phyloP scores from a whole-genome alignment of 2,888 invertebrate genomes.

The Pseudococcus viburni region DNA sequence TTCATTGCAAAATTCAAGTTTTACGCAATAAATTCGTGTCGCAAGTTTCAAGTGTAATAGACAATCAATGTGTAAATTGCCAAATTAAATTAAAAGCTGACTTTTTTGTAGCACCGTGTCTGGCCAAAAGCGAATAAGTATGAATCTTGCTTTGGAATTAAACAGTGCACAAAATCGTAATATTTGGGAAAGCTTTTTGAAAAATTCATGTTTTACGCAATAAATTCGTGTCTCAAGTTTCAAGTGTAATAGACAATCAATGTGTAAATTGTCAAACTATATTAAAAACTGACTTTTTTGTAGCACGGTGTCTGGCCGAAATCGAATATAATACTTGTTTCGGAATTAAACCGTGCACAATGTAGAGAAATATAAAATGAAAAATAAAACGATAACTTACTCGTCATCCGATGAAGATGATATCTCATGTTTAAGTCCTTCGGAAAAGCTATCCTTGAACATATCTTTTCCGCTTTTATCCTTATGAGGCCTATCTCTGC shows the following conservation, averaged over 20 bases:
- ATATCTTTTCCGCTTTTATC: slow-evolving; percentile 71
- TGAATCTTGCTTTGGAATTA: neutral
- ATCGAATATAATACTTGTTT: slow-evolving; percentile 7
- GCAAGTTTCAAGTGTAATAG: neutral
- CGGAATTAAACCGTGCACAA: slow-evolving; percentile 44
- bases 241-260: neutral
- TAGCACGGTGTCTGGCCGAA: slow-evolving; percentile 58
- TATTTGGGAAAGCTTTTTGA: too few relatives aligned
- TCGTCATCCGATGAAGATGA: slow-evolving; percentile 73
- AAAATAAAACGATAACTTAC: slow-evolving; percentile 68
- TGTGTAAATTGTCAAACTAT: neutral
- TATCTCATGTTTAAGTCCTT: slow-evolving; percentile 80
- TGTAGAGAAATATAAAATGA: slow-evolving; percentile 71
- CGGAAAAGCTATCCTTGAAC: slow-evolving; percentile 81
- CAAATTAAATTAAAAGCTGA: neutral
- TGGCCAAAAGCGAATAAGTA: slow-evolving; percentile 54
- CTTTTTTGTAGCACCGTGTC: slow-evolving; percentile 48
- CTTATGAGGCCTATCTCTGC: slow-evolving; percentile 67
- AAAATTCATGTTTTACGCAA: too few relatives aligned
- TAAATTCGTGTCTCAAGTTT: neutral
- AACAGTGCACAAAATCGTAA: neutral
- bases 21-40: neutral
- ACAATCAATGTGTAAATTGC: neutral
- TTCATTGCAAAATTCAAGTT: neutral
- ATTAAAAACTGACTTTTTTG: neutral